A percentile compares a stretch with the other conserved stretches of the same genome.
These are phyloP conservation scores for Drosophila acutilabella DNA, from an alignment of 2,888 invertebrate genomes.

Conservation along the genomic window DNA sequence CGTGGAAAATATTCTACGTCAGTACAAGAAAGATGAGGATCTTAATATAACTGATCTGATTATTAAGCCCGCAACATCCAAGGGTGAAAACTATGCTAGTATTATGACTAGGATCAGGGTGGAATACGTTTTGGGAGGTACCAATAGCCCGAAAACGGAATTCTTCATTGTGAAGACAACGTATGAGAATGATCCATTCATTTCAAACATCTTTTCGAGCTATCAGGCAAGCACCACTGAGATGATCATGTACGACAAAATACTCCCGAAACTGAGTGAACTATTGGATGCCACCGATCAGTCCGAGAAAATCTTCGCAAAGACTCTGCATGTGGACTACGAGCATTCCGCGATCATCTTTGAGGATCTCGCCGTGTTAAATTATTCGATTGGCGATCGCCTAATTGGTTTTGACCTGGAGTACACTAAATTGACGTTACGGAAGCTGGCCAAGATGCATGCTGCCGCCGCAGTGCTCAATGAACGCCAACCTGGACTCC, in stretches of 20 bases:
- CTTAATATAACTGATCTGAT: conserved; percentile 57
- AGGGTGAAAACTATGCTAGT: conserved; percentile 81
- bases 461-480: conserved; percentile 85
- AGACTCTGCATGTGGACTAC: conserved; percentile 75
- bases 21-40: conserved; percentile 60
- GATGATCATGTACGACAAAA: conserved; percentile 79
- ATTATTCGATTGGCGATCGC: conserved; percentile 74
- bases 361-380: conserved; percentile 68
- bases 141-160: conserved; percentile 39
- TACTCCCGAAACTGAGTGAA: conserved; percentile 69
- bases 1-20: conserved; percentile 66
- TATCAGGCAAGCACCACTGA: conserved; percentile 75
- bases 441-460: conserved; percentile 86
- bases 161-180: conserved; percentile 75
- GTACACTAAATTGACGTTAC: conserved; percentile 83
- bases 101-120: conserved; percentile 71
- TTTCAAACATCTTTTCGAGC: conserved; percentile 53
- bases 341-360: conserved; percentile 75
- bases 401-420: conserved; percentile 82
- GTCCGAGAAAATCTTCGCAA: conserved; percentile 72
- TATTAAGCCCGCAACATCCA: conserved; percentile 69
- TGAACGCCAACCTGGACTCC: conserved; percentile 70
- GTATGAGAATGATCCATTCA: conserved; percentile 69
- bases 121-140: conserved; percentile 31
- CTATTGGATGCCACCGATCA: conserved; percentile 56